Base-by-base conservation (phyloP, 2,888 invertebrate species). In the Neoscelio sp. region DNA sequence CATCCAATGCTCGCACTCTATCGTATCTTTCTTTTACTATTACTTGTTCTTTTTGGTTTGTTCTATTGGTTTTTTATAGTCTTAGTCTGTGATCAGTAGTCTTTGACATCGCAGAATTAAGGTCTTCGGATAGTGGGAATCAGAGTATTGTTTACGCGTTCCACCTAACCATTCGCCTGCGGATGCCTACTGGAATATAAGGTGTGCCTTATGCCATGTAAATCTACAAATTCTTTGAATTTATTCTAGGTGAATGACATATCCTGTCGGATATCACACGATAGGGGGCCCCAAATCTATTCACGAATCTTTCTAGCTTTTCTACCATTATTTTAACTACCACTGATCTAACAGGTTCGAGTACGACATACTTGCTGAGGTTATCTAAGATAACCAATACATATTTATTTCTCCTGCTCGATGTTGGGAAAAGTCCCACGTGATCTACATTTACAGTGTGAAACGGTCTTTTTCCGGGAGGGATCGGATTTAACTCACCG, bases 331-430 rank as follows among this genome's bases (percentile, higher is more conserved):
- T 38, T 7, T 38, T 38, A 12, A n/a, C 12, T 2, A 6, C 38
- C 6, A 38, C 38, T n/a, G 6, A 12, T 12, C 38, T n/a, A 12
- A 13, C 12, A 15, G 38, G 12, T 15, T 38, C 38, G 8, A 40
- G 67, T 5, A 77, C 80, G n/a, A 82, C 74, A 18, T 65, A 33
- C 23, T 75, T 80, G 0, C 80, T 82, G 7, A 80, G 35, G 26
- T 75, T 81, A 40, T 82, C 80, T 0, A 81, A 56, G 0, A 80
- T 48, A 7, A 50, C 68, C 2, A 82, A 44, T 1, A 83, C 42
- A 40, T 81, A 78, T 40, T 78, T 74, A 35, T 80, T 81, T 42
- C 44, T 35, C 2, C 44, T 38, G 0, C 20, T 18, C 0, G 64
- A 58, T 2, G 52, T 67, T 0, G 81, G 15, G 20, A 82, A 81